These are phyloP conservation scores for Oplegnathus fasciatus DNA, from an alignment of 2,113 vertebrate species.

Conservation along the genomic window DNA sequence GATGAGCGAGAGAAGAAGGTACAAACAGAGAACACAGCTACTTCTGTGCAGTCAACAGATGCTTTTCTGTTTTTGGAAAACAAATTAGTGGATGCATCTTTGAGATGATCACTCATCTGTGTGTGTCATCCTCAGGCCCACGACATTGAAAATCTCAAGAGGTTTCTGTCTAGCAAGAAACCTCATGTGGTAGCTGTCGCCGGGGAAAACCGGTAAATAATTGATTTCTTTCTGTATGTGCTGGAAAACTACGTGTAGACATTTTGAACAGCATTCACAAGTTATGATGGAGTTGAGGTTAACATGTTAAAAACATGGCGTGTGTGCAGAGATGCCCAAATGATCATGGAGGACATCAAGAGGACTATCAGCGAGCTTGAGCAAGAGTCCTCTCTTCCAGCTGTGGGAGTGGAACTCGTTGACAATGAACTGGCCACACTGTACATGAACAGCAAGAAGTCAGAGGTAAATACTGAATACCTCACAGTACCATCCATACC, in stretches of 20 bases:
- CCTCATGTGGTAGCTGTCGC: slow-evolving; percentile 95
- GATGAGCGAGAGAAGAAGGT: slow-evolving; percentile 98
- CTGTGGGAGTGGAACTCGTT: slow-evolving; percentile 94
- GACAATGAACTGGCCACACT: slow-evolving; percentile 95
- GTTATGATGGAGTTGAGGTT: not conserved
- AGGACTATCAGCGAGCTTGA: slow-evolving; percentile 95
- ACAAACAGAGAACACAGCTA: slow-evolving; percentile 28
- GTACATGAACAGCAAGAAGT: slow-evolving; percentile 99
- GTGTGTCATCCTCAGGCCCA: slow-evolving; percentile 84
- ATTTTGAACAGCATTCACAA: slow-evolving; percentile 6
- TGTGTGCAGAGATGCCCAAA: slow-evolving; percentile 92
- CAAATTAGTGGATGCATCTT: not conserved
- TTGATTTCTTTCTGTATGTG: not conserved
- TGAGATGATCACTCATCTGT: slow-evolving; percentile 12
- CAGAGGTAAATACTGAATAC: slow-evolving; percentile 88
- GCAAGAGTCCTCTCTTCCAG: slow-evolving; percentile 94
- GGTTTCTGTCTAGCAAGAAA: slow-evolving; percentile 95
- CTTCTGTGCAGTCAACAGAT: not conserved
- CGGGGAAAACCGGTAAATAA: slow-evolving; percentile 92
- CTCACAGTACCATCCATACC: too few relatives aligned
- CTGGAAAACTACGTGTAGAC: not conserved
- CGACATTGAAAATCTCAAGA: slow-evolving; percentile 96
- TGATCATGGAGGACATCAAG: slow-evolving; percentile 98
- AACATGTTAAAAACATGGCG: not conserved
- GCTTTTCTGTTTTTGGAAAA: not conserved